Conservation (phyloP, 2,113 vertebrate species). For the Peromyscus polionotus region DNA sequence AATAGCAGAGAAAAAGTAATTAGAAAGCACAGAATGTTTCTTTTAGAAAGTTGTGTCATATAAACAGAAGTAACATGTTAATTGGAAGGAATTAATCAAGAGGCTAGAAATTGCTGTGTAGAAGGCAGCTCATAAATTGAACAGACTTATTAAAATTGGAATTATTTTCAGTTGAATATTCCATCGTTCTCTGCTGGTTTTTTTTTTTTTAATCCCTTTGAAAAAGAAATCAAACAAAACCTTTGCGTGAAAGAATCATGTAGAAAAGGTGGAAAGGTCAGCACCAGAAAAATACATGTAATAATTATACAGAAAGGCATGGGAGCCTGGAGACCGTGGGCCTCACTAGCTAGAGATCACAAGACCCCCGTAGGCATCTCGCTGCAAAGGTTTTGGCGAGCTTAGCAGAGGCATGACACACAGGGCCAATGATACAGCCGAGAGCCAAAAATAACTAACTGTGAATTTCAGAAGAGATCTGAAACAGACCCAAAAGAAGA, state of each 20-base stretch:
- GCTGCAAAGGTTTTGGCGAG: neutral
- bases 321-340: neutral
- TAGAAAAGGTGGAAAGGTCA: neutral
- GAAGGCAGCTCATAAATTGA: neutral
- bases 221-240: slow-evolving; percentile 9
- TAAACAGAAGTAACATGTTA: neutral
- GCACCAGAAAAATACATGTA: neutral
- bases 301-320: neutral
- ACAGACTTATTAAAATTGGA: neutral
- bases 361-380: neutral
- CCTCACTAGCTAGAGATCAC: neutral
- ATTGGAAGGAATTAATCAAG: neutral
- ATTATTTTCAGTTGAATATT: neutral
- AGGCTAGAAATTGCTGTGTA: neutral
- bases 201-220: neutral
- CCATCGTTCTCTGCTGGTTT: neutral
- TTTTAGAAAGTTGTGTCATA: neutral
- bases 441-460: slow-evolving; percentile 49
- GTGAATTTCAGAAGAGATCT: slow-evolving; percentile 24
- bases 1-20: neutral
- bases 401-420: slow-evolving; percentile 34
- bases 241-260: neutral
- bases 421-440: slow-evolving; percentile 8
- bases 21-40: neutral
- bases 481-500: slow-evolving; percentile 51